These are phyloP conservation scores for Erythrocercus mccallii DNA, from an alignment of 2,113 vertebrate species.

Conservation along the genomic window DNA sequence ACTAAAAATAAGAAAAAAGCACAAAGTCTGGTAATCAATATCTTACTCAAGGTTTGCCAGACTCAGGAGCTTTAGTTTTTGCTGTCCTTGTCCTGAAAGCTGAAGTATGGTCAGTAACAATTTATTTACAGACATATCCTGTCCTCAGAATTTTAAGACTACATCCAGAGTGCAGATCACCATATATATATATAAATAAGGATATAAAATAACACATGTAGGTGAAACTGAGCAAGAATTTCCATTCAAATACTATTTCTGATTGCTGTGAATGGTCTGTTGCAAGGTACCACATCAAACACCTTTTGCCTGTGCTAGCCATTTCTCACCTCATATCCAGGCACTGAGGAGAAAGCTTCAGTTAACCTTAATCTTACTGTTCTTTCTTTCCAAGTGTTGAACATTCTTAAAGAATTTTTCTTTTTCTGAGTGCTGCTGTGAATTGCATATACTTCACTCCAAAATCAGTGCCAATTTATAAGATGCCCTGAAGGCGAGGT, in stretches of 20 bases:
- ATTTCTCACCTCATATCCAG: background rate
- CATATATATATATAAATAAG: too few relatives aligned
- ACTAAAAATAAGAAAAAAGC: background rate
- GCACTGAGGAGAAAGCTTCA: background rate
- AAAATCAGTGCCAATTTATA: background rate
- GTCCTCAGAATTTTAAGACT: background rate
- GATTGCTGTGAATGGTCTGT: background rate
- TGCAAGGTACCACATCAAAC: background rate
- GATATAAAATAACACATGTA: fast-evolving
- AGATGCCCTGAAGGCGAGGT: background rate
- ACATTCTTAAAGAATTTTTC: background rate
- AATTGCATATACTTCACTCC: background rate
- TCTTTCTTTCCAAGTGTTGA: background rate
- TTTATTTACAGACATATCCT: background rate
- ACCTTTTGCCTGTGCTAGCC: background rate
- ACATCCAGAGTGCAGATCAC: background rate
- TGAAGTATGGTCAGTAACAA: background rate
- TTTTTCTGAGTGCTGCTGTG: background rate
- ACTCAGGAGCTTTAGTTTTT: background rate
- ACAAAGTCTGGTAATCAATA: background rate
- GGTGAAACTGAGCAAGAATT: background rate
- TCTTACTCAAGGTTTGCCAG: background rate
- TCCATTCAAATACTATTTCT: background rate
- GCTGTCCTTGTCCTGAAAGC: background rate
- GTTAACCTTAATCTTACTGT: background rate